These are phyloP conservation scores for Zelostemma sp. DNA, from an alignment of 1,140 invertebrate species.

Conservation along the genomic window DNA sequence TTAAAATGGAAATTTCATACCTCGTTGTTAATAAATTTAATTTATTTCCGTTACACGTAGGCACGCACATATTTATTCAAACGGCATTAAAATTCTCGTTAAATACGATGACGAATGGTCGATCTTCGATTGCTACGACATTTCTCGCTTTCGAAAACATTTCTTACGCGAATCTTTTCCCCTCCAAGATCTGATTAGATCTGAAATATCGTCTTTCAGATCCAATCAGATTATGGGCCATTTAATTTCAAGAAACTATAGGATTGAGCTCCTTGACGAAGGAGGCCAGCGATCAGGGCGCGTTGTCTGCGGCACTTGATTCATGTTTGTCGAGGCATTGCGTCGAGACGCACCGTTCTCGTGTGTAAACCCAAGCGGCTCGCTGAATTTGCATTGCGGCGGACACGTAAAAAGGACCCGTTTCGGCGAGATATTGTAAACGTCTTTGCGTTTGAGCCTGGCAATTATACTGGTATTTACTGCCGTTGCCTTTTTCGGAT, in stretches of 20 bases:
- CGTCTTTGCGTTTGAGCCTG: conserved; percentile 34
- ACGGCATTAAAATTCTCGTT: background rate
- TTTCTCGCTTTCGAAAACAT: no score
- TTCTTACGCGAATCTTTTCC: background rate
- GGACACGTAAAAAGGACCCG: conserved; percentile 32
- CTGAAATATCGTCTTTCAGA: background rate
- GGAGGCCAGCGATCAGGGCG: conserved; percentile 17
- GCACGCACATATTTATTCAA: no score
- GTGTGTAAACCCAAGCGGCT: conserved; percentile 37
- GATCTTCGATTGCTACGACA: no score
- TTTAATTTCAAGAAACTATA: conserved; percentile 30
- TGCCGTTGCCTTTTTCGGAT: conserved; percentile 54
- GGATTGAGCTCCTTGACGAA: conserved; percentile 28
- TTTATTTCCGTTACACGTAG: no score
- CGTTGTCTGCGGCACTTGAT: conserved; percentile 36
- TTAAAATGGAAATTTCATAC: conserved; percentile 12
- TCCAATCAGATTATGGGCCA: background rate
- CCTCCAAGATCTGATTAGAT: background rate
- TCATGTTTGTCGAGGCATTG: conserved; percentile 27
- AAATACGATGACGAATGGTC: no score
- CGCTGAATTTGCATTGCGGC: conserved; percentile 43
- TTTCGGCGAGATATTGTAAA: conserved; percentile 24
- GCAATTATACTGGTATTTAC: conserved; percentile 67
- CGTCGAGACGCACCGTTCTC: conserved; percentile 10
- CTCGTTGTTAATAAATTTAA: background rate